Conservation (phyloP, 2,113 vertebrate species). For the Ovibos moschatus region DNA sequence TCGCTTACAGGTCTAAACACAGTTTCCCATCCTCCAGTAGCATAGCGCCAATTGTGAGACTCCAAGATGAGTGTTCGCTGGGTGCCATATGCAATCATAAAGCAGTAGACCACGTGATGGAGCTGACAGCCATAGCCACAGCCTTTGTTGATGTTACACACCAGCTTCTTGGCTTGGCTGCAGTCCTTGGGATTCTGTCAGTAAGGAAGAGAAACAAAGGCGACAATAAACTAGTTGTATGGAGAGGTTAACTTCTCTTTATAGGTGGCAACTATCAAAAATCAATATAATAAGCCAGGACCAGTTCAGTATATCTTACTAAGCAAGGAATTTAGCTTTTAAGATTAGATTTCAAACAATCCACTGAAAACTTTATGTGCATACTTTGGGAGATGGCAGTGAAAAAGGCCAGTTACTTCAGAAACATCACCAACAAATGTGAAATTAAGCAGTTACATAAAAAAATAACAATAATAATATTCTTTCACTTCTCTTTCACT, state of each 20-base stretch:
- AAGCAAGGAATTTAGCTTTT: constrained; percentile 50
- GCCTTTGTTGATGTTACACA: constrained; percentile 99
- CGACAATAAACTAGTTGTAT: background rate
- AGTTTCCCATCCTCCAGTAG: constrained; percentile 96
- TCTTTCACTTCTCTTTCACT: constrained; percentile 67
- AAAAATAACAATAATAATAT: constrained; percentile 21
- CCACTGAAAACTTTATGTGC: constrained; percentile 61
- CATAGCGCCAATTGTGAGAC: constrained; percentile 98
- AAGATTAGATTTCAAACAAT: background rate
- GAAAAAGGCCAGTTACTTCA: constrained; percentile 53
- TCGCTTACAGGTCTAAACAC: constrained; percentile 97
- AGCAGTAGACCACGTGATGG: constrained; percentile 99
- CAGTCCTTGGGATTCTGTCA: constrained; percentile 96
- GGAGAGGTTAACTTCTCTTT: constrained; percentile 27
- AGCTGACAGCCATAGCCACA: constrained; percentile 99
- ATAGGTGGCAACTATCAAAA: constrained; percentile 34
- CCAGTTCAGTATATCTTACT: background rate
- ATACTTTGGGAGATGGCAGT: constrained; percentile 25
- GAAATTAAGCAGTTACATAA: constrained; percentile 61
- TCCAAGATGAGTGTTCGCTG: constrained; percentile 95
- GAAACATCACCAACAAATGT: constrained; percentile 54
- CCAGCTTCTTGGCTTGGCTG: constrained; percentile 96
- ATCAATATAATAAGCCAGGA: constrained; percentile 16
- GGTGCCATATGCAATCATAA: constrained; percentile 99
- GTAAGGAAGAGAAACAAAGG: constrained; percentile 34